Evolutionary conservation across 1,140 invertebrate species (phyloP), one percentile per base, ranked within the genome.

Genomic region (Zaprionus camerounensis): DNA sequence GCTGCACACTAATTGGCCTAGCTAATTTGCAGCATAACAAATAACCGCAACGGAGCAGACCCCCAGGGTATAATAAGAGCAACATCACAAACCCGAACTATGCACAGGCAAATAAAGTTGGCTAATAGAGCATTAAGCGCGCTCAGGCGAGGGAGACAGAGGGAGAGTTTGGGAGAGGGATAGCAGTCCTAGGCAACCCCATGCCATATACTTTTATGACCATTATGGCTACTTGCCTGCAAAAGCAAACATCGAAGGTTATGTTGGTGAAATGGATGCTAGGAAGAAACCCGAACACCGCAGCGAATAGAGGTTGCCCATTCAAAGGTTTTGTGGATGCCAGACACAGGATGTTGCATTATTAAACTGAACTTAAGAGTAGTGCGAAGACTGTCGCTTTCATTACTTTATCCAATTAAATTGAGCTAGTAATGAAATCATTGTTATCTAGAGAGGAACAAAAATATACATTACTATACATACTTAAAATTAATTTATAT

Each of bases 11-110:
- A 83, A 87, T 88, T 87, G 83, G 65, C 74, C 67, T 28, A 71
- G 67, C 81, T 78, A 87, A 88, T 87, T 82, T 80, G 72, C 58
- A 77, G 80, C 76, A 82, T 55, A 88, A 80, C 83, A 80, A 88
- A 86, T 79, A 88, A 72, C 84, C 84, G 46, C 67, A 69, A 36
- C 61, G 68, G 76, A 31, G 7, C 24, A 57, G 31, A 51, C 63
- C 31, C 51, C 11, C 22, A 9, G 53, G 51, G 31, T 12, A 62
- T 46, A 80, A 70, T 44, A 62, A 59, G 53, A 58, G 34, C 26
- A 36, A 28, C 22, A 61, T 0, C 46, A 69, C 36, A 31, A 59
- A 34, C 17, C 28, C 49, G 3, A 65, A 49, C 53, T 68, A 58
- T 41, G 57, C 36, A 31, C 20, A 22, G n/a, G 28, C 22, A 63